These are phyloP conservation scores for Tachypleus tridentatus DNA, from an alignment of 1,140 invertebrate species.

Conservation along the genomic window DNA sequence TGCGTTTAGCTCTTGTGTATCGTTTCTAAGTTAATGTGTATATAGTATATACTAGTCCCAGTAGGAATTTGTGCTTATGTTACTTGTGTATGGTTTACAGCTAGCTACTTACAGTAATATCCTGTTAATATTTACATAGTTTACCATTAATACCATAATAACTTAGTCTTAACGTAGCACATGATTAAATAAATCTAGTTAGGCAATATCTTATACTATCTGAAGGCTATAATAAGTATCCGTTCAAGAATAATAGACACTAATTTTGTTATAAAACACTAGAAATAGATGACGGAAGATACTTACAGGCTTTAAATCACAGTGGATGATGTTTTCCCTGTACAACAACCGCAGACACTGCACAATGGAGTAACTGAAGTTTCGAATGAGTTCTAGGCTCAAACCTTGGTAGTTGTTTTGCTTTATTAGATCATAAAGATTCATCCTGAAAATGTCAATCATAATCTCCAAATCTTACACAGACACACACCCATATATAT, in stretches of 20 bases:
- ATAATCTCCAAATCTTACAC: no score
- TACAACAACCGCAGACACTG: constrained; percentile 84
- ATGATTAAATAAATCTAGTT: neutral
- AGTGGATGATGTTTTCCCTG: constrained; percentile 69
- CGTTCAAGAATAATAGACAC: neutral
- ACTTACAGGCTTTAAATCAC: constrained; percentile 64
- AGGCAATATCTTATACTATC: neutral
- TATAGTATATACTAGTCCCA: no score
- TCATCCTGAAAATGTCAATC: constrained; percentile 51
- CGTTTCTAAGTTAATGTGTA: no score
- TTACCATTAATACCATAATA: no score
- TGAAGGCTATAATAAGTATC: neutral
- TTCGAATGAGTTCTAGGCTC: constrained; percentile 79
- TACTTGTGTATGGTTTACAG: no score
- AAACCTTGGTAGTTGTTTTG: constrained; percentile 99
- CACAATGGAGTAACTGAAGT: constrained; percentile 89
- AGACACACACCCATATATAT: neutral
- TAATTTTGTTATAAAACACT: neutral
- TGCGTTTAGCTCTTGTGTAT: no score
- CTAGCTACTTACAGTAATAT: no score
- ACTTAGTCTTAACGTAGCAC: no score
- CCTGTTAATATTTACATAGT: no score
- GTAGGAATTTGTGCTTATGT: no score
- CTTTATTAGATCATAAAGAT: constrained; percentile 96
- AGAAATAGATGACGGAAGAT: no score